Conservation (phyloP, 2,113 vertebrate species). For the Neodontobutis hainanensis region DNA sequence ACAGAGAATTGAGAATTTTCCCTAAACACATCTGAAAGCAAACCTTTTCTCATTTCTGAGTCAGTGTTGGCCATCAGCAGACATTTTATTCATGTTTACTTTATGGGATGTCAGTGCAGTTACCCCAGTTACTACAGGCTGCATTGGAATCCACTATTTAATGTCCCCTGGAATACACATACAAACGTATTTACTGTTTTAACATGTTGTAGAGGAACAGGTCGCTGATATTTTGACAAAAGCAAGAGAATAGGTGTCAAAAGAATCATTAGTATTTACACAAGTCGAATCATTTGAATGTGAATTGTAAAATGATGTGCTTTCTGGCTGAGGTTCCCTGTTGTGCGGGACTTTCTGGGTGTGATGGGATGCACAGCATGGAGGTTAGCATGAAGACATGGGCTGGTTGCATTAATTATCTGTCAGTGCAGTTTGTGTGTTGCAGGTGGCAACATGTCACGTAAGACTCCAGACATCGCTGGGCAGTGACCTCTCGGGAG, state of each 20-base stretch:
- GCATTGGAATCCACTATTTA: no score
- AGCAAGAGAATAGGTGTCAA: no score
- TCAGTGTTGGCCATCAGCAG: no score
- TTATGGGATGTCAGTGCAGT: background rate
- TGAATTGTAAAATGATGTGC: conserved; percentile 35
- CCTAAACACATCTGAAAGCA: background rate
- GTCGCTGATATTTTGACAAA: no score
- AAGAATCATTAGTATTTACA: no score
- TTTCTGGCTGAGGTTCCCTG: conserved; percentile 29
- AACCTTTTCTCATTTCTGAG: no score
- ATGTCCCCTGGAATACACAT: no score
- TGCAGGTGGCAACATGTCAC: conserved; percentile 31
- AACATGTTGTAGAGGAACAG: no score
- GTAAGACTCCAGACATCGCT: conserved; percentile 32
- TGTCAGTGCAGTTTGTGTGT: conserved; percentile 27
- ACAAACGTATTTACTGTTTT: no score
- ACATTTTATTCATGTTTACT: background rate
- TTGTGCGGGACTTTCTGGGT: conserved; percentile 60
- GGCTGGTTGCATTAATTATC: conserved; percentile 53
- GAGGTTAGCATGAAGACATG: conserved; percentile 43
- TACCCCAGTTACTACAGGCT: no score
- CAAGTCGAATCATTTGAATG: conserved; percentile 13
- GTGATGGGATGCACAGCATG: conserved; percentile 62
- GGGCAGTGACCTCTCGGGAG: conserved; percentile 32
- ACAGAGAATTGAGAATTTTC: background rate